These are phyloP conservation scores for Eupeodes latifasciatus DNA, from an alignment of 2,888 invertebrate genomes.

Conservation along the genomic window DNA sequence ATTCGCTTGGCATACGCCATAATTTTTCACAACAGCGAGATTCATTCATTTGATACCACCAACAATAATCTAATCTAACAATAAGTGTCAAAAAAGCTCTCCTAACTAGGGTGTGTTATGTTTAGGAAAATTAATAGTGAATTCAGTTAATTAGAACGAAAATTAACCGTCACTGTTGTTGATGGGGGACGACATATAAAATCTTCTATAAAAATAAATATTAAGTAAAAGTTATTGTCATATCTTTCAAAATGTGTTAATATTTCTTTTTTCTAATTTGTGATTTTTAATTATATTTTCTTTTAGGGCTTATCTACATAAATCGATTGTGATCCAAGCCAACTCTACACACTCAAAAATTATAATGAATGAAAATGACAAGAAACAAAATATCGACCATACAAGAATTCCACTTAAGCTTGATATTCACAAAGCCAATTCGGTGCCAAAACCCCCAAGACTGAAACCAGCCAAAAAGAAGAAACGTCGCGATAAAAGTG, in stretches of 20 bases:
- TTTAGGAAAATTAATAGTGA: background rate
- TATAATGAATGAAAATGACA: conserved; percentile 55
- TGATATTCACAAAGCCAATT: conserved; percentile 65
- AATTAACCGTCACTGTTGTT: too few relatives aligned
- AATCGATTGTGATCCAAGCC: too few relatives aligned
- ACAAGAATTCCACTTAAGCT: conserved; percentile 61
- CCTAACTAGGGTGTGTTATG: background rate
- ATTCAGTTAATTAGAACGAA: too few relatives aligned
- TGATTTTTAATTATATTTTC: too few relatives aligned
- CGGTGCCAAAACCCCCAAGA: conserved; percentile 36
- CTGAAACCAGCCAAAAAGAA: conserved; percentile 77
- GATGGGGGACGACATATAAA: too few relatives aligned
- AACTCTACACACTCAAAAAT: background rate
- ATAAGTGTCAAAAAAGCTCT: background rate
- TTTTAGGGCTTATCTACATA: too few relatives aligned
- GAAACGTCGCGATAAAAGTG: conserved; percentile 82
- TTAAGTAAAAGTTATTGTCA: too few relatives aligned
- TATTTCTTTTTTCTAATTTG: too few relatives aligned
- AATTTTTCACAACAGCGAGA: background rate
- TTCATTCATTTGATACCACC: background rate
- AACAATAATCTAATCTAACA: background rate
- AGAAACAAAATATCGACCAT: conserved; percentile 50
- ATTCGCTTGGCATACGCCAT: conserved; percentile 6
- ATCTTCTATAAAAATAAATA: too few relatives aligned
- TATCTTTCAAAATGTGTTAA: too few relatives aligned